Conservation (phyloP, 2,888 invertebrate species). For the Microctonus brassicae region DNA sequence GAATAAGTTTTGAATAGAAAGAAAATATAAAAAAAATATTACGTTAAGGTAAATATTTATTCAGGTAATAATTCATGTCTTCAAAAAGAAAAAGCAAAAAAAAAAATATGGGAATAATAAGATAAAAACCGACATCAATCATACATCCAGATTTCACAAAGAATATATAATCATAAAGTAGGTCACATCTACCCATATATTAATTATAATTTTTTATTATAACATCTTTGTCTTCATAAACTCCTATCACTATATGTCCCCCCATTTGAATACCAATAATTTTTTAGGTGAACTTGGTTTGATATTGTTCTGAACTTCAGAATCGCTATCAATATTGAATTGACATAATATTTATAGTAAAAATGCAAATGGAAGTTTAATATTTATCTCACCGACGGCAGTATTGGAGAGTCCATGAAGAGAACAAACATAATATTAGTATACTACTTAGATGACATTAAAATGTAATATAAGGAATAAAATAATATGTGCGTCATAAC, state of each 20-base stretch:
- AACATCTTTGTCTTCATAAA: slow-evolving; percentile 24
- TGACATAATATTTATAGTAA: not conserved
- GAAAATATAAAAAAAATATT: not conserved
- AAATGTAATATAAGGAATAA: slow-evolving; percentile 22
- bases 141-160: slow-evolving; percentile 40
- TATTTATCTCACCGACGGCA: slow-evolving; percentile 51
- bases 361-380: slow-evolving; percentile 50
- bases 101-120: slow-evolving; percentile 10
- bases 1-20: too few relatives aligned
- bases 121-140: slow-evolving; percentile 29
- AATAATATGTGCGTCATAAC: slow-evolving; percentile 34
- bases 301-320: slow-evolving; percentile 35
- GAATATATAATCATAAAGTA: slow-evolving; percentile 51
- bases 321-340: slow-evolving; percentile 34
- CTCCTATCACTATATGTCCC: slow-evolving; percentile 50
- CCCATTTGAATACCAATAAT: slow-evolving; percentile 71
- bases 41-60: not conserved
- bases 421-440: slow-evolving; percentile 34
- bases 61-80: slow-evolving; percentile 1
- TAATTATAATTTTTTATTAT: slow-evolving; percentile 28
- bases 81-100: slow-evolving; percentile 11
- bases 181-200: slow-evolving; percentile 52
- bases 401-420: slow-evolving; percentile 63
- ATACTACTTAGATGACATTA: slow-evolving; percentile 27
- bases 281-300: slow-evolving; percentile 43